Evolutionary conservation across 2,888 invertebrate species (phyloP).

Genomic region (Eudasyphora cyanicolor): DNA sequence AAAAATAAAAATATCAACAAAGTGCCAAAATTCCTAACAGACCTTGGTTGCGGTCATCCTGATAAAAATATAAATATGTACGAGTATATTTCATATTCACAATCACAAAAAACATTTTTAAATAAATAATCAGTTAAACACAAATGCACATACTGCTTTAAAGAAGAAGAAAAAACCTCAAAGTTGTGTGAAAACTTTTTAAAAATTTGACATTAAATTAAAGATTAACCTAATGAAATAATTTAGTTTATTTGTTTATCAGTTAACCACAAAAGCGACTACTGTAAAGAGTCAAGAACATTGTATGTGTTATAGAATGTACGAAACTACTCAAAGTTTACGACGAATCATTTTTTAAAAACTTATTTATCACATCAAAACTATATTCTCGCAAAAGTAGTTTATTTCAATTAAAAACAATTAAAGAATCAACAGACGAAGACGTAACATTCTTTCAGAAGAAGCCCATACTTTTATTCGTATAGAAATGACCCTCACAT

Average conservation of each 20-base stretch:
- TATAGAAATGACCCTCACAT: constrained; percentile 1
- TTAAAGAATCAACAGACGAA: constrained; percentile 69
- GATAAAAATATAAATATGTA: too few species aligned
- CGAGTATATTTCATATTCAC: too few species aligned
- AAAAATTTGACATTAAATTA: background rate
- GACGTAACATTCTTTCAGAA: background rate
- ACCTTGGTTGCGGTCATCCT: background rate
- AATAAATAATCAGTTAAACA: too few species aligned
- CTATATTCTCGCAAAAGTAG: constrained; percentile 65
- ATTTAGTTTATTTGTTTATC: constrained; percentile 26
- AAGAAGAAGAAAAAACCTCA: too few species aligned
- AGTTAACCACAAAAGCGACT: constrained; percentile 24
- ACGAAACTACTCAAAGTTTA: background rate
- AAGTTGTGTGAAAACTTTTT: too few species aligned
- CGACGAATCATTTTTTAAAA: constrained; percentile 24
- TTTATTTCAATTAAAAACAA: constrained; percentile 78
- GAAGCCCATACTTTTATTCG: background rate
- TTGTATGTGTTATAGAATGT: constrained; percentile 27
- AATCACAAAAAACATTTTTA: too few species aligned
- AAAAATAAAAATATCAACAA: too few species aligned
- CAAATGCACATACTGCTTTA: too few species aligned
- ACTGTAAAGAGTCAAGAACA: constrained; percentile 37
- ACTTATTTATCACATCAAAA: constrained; percentile 58
- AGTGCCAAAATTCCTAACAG: background rate
- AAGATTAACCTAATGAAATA: constrained; percentile 38